phyloP scores from a whole-genome alignment of 2,797 vertebrate species.

The Staurois parvus region DNA sequence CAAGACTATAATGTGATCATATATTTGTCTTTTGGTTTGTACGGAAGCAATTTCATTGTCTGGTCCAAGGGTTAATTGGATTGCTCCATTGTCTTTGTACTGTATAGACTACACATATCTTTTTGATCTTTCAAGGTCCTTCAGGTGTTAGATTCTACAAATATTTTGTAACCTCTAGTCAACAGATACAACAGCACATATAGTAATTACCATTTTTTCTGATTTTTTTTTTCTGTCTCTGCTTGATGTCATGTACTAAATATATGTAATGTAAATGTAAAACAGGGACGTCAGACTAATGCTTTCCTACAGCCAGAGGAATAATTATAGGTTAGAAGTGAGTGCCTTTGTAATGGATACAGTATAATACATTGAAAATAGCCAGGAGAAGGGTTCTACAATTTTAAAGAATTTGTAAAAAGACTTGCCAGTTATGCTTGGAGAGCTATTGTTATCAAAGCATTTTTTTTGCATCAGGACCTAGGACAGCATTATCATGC shows the following conservation, averaged over 20 bases:
- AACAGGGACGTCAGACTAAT: neutral
- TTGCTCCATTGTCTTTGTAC: slow-evolving; percentile 26
- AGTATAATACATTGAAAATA: neutral
- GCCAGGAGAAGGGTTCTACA: neutral
- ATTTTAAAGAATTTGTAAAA: no score
- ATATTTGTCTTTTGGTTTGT: slow-evolving; percentile 36
- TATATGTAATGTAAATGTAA: neutral
- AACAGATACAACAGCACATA: neutral
- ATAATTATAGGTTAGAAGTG: neutral
- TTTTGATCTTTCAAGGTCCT: slow-evolving; percentile 37
- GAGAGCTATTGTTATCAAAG: no score
- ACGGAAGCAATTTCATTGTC: slow-evolving; percentile 49
- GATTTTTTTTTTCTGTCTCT: no score
- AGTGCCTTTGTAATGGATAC: neutral
- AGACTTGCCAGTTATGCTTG: neutral
- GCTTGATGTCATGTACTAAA: neutral
- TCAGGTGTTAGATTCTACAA: neutral
- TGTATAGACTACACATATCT: slow-evolving; percentile 52
- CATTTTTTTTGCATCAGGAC: neutral
- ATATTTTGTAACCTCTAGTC: slow-evolving; percentile 1
- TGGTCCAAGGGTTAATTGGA: slow-evolving; percentile 53
- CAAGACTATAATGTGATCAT: slow-evolving; percentile 49
- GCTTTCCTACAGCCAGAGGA: neutral
- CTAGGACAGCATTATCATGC: neutral
- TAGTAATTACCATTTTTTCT: neutral